These are phyloP conservation scores for Volucella bombylans DNA, from an alignment of 2,888 invertebrate species.

Conservation along the genomic window DNA sequence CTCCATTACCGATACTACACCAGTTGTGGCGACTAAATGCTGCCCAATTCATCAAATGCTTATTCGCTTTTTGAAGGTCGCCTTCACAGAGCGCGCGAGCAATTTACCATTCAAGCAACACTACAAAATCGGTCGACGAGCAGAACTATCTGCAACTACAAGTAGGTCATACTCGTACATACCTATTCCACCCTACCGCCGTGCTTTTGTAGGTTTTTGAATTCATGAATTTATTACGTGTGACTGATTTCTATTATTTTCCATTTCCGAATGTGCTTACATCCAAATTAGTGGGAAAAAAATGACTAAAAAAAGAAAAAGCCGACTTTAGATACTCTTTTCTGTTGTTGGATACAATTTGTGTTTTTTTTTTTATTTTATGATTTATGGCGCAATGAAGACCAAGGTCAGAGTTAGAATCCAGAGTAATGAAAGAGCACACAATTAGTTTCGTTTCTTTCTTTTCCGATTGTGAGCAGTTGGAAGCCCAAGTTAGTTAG, in stretches of 20 bases:
- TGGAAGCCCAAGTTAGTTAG: too few relatives aligned
- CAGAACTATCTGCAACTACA: background rate
- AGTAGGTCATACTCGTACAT: background rate
- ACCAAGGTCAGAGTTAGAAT: constrained; percentile 50
- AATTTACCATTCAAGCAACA: background rate
- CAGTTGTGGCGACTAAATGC: constrained; percentile 31
- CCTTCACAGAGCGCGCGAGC: constrained; percentile 28
- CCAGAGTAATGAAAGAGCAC: constrained; percentile 43
- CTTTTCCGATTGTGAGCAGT: background rate
- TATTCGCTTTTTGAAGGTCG: constrained; percentile 54
- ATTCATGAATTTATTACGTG: constrained; percentile 58
- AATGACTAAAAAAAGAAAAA: background rate
- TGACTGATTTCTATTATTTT: constrained; percentile 66
- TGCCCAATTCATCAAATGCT: constrained; percentile 37
- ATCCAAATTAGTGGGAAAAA: constrained; percentile 35
- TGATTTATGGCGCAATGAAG: constrained; percentile 43
- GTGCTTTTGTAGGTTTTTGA: background rate
- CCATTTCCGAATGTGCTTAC: constrained; percentile 70
- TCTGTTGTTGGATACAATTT: background rate
- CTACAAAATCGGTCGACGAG: background rate
- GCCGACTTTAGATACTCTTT: too few relatives aligned
- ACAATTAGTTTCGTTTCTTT: constrained; percentile 40
- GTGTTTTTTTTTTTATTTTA: constrained; percentile 22
- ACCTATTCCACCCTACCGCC: background rate
- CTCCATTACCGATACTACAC: constrained; percentile 43